These are phyloP conservation scores for Sebastes itinus DNA, from an alignment of 2,797 vertebrate genomes.

Conservation along the genomic window DNA sequence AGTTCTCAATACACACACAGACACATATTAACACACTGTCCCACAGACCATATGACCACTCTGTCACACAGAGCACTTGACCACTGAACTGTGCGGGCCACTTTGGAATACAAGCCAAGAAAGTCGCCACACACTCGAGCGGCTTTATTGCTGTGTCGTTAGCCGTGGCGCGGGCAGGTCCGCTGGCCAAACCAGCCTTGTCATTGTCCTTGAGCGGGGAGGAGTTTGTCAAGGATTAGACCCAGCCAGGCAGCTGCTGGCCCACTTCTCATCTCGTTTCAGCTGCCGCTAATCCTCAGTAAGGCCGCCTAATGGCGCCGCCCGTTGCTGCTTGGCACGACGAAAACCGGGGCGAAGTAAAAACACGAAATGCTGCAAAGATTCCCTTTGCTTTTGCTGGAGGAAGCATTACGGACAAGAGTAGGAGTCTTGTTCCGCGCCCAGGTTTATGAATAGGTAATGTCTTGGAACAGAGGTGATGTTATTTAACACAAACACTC, in stretches of 20 bases:
- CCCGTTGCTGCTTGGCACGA: constrained; percentile 23
- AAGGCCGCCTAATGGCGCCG: constrained; percentile 38
- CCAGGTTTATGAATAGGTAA: constrained; percentile 52
- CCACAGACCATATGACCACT: neutral
- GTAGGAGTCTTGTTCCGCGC: constrained; percentile 45
- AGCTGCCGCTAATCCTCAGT: constrained; percentile 61
- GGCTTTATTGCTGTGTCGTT: constrained; percentile 47
- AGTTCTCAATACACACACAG: neutral
- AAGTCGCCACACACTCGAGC: constrained; percentile 44
- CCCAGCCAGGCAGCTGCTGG: constrained; percentile 52
- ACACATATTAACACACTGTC: constrained; percentile 7
- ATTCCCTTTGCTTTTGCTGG: constrained; percentile 2
- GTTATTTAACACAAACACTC: constrained; percentile 63
- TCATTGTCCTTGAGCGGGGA: constrained; percentile 71
- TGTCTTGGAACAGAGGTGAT: constrained; percentile 54
- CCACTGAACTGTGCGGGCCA: constrained; percentile 36
- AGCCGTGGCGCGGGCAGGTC: constrained; percentile 31
- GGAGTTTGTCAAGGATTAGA: constrained; percentile 66
- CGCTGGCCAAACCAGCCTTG: constrained; percentile 50
- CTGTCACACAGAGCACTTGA: constrained; percentile 16
- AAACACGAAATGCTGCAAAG: constrained; percentile 13
- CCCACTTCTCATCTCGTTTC: constrained; percentile 57
- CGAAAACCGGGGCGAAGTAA: constrained; percentile 1
- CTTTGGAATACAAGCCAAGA: constrained; percentile 39
- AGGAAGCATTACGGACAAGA: constrained; percentile 20